Conservation (phyloP, 2,113 vertebrate species). For the Gnathonemus echidnorhynchus region DNA sequence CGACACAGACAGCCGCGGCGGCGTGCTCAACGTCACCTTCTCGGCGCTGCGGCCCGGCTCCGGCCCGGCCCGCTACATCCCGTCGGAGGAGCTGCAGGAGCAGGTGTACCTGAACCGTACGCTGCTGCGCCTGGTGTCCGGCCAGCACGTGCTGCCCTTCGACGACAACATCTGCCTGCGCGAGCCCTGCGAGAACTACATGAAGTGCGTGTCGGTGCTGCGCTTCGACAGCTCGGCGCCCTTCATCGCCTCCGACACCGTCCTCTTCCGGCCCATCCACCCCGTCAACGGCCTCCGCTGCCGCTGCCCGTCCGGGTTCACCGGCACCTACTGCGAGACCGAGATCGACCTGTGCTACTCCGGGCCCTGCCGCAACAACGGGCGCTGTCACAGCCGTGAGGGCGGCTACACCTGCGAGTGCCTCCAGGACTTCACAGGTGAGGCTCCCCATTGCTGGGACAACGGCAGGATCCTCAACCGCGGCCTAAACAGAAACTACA, state of each 20-base stretch:
- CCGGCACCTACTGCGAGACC: slow-evolving; percentile 76
- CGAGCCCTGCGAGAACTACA: slow-evolving; percentile 85
- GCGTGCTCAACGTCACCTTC: slow-evolving; percentile 79
- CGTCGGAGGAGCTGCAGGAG: slow-evolving; percentile 76
- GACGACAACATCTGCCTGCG: slow-evolving; percentile 83
- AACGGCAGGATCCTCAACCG: neutral
- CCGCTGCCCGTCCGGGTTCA: slow-evolving; percentile 74
- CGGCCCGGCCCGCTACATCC: slow-evolving; percentile 60
- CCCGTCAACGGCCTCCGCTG: slow-evolving; percentile 75
- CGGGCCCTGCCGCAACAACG: slow-evolving; percentile 65
- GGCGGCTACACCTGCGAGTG: slow-evolving; percentile 79
- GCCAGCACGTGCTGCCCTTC: slow-evolving; percentile 75
- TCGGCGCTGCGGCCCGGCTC: slow-evolving; percentile 70
- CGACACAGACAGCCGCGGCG: slow-evolving; percentile 65
- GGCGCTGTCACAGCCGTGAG: slow-evolving; percentile 71
- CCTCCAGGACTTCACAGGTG: slow-evolving; percentile 71
- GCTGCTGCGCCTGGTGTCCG: slow-evolving; percentile 64
- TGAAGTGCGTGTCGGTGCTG: slow-evolving; percentile 79
- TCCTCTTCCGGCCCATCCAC: slow-evolving; percentile 79
- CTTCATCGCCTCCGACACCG: slow-evolving; percentile 70
- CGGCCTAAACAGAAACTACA: neutral
- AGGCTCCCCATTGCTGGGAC: slow-evolving; percentile 5
- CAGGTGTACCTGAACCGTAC: slow-evolving; percentile 80
- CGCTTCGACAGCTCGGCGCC: slow-evolving; percentile 76
- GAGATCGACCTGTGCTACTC: slow-evolving; percentile 84